These are phyloP conservation scores for Agrochola circellaris DNA, from an alignment of 2,888 invertebrate species.

Conservation along the genomic window DNA sequence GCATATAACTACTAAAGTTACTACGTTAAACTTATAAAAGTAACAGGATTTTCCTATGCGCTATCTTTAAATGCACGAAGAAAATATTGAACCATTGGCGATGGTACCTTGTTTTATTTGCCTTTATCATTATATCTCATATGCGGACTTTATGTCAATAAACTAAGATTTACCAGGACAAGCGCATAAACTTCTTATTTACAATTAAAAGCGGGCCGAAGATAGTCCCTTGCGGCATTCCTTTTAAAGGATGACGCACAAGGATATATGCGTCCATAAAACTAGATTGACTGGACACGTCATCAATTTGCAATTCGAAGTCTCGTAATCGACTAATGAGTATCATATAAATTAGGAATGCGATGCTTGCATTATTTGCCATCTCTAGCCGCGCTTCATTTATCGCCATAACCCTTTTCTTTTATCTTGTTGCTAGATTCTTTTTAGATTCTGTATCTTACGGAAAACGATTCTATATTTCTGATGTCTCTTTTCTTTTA, in stretches of 20 bases:
- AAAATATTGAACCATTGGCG: slow-evolving; percentile 28
- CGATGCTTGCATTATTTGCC: slow-evolving; percentile 20
- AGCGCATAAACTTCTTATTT: slow-evolving; percentile 48
- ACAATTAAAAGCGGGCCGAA: slow-evolving; percentile 43
- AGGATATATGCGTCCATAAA: slow-evolving; percentile 53
- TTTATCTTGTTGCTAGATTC: slow-evolving; percentile 31
- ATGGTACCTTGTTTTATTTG: slow-evolving; percentile 18
- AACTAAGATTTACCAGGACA: slow-evolving; percentile 52
- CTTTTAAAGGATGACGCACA: slow-evolving; percentile 35
- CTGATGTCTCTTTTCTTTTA: slow-evolving; percentile 1
- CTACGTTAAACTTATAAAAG: background rate
- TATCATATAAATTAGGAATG: slow-evolving; percentile 40
- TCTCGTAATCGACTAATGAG: slow-evolving; percentile 40
- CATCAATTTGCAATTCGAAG: slow-evolving; percentile 47
- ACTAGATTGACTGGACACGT: slow-evolving; percentile 49
- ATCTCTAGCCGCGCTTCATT: slow-evolving; percentile 9
- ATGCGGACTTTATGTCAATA: slow-evolving; percentile 31
- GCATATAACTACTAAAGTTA: background rate
- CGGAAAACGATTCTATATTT: background rate
- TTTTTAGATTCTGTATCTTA: slow-evolving; percentile 16
- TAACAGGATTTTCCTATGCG: slow-evolving; percentile 5
- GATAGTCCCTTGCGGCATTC: slow-evolving; percentile 49
- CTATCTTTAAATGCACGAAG: slow-evolving; percentile 28
- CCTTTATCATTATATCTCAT: slow-evolving; percentile 16
- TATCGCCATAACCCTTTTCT: slow-evolving; percentile 25